Evolutionary conservation across 2,113 vertebrate species (phyloP).

Genomic region (Nanorana parkeri): DNA sequence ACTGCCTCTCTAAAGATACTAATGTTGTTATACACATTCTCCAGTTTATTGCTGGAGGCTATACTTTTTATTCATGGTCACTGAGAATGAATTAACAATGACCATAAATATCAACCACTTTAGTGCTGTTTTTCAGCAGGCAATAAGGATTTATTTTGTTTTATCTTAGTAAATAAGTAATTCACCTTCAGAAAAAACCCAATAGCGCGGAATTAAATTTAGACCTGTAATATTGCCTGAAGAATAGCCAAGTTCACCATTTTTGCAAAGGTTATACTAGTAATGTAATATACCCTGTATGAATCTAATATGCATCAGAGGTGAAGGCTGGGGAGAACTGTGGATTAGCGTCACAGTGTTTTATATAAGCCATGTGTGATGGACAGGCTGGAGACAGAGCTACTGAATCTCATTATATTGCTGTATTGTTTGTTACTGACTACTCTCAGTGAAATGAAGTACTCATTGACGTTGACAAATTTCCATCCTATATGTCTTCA

Average conservation of each 20-base stretch:
- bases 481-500: conserved; percentile 66
- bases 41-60: conserved; percentile 68
- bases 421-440: conserved; percentile 85
- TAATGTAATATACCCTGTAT: conserved; percentile 83
- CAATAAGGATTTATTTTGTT: conserved; percentile 75
- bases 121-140: conserved; percentile 68
- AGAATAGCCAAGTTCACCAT: conserved; percentile 83
- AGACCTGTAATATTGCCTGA: conserved; percentile 78
- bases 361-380: conserved; percentile 86
- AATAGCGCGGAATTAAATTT: conserved; percentile 80
- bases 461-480: conserved; percentile 88
- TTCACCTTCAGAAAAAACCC: conserved; percentile 70
- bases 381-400: conserved; percentile 83
- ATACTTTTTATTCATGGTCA: conserved; percentile 61
- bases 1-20: conserved; percentile 70
- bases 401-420: conserved; percentile 87
- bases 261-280: conserved; percentile 83
- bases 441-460: conserved; percentile 84
- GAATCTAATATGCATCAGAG: conserved; percentile 85
- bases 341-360: conserved; percentile 86
- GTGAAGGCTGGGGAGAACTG: conserved; percentile 83
- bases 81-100: conserved; percentile 73
- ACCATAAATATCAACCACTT: conserved; percentile 74
- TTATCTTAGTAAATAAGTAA: conserved; percentile 83
- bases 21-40: conserved; percentile 66